A percentile compares a stretch with the other conserved stretches of the same genome.
These are phyloP conservation scores for Drosophila obscura DNA, from an alignment of 1,140 invertebrate species.

Conservation along the genomic window DNA sequence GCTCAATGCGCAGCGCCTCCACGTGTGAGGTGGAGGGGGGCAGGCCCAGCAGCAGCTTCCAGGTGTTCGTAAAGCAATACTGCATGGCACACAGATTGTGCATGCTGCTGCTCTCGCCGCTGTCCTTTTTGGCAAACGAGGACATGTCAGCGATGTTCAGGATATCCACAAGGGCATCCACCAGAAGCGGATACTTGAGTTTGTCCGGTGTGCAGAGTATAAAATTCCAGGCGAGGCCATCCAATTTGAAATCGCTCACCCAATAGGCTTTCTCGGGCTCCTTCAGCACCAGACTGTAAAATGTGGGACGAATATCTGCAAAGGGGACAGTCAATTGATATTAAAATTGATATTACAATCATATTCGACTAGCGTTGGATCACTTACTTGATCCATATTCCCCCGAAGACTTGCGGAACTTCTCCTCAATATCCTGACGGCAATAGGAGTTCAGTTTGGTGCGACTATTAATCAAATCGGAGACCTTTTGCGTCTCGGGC, in stretches of 20 bases:
- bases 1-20: conserved; percentile 88
- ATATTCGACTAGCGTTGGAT: not conserved
- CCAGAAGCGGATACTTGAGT: conserved; percentile 93
- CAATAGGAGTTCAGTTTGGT: conserved; percentile 76
- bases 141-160: conserved; percentile 89
- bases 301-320: conserved; percentile 78
- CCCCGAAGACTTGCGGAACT: conserved; percentile 86
- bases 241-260: conserved; percentile 92
- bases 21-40: conserved; percentile 95
- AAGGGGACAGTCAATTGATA: not conserved
- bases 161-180: conserved; percentile 93
- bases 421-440: conserved; percentile 90
- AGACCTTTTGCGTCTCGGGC: conserved; percentile 72
- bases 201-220: conserved; percentile 95
- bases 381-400: conserved; percentile 66
- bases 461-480: conserved; percentile 73
- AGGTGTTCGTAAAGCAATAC: conserved; percentile 90
- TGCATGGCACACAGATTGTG: conserved; percentile 92
- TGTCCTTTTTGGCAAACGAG: conserved; percentile 86
- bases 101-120: conserved; percentile 80
- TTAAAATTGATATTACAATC: not conserved
- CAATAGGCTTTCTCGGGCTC: conserved; percentile 60
- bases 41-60: conserved; percentile 89
- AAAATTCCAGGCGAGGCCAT: conserved; percentile 97
- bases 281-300: conserved; percentile 72